These are phyloP conservation scores for Crioceris asparagi DNA, from an alignment of 2,888 invertebrate genomes.

Conservation along the genomic window DNA sequence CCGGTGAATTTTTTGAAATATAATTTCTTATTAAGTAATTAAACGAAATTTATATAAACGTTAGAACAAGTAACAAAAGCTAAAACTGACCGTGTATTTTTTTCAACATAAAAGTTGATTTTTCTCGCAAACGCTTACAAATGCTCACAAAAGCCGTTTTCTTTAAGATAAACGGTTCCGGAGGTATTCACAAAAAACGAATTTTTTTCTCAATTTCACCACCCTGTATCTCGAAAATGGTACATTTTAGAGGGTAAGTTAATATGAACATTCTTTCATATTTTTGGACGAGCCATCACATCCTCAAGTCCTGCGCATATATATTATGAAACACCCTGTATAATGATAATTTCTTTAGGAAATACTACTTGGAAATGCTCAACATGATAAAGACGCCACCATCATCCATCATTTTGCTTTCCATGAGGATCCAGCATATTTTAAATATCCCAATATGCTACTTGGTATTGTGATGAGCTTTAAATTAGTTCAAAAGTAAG, in stretches of 20 bases:
- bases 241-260: neutral
- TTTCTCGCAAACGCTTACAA: too few species aligned
- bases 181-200: too few species aligned
- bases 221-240: neutral
- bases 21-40: too few species aligned
- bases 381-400: conserved; percentile 69
- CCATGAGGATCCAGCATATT: conserved; percentile 58
- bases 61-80: too few species aligned
- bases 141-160: too few species aligned
- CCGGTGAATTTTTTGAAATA: too few species aligned
- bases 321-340: neutral
- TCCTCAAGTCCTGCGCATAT: neutral
- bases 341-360: conserved; percentile 38
- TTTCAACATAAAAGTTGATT: too few species aligned
- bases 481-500: conserved; percentile 57
- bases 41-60: too few species aligned
- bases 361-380: conserved; percentile 63
- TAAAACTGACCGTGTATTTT: too few species aligned
- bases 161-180: too few species aligned
- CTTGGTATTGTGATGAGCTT: conserved; percentile 68
- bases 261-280: neutral
- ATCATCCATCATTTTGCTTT: conserved; percentile 87
- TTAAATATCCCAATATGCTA: conserved; percentile 72
- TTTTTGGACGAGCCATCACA: neutral
- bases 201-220: neutral